Base-by-base conservation (phyloP, 1,140 invertebrate genomes). In the Heliconius congener region DNA sequence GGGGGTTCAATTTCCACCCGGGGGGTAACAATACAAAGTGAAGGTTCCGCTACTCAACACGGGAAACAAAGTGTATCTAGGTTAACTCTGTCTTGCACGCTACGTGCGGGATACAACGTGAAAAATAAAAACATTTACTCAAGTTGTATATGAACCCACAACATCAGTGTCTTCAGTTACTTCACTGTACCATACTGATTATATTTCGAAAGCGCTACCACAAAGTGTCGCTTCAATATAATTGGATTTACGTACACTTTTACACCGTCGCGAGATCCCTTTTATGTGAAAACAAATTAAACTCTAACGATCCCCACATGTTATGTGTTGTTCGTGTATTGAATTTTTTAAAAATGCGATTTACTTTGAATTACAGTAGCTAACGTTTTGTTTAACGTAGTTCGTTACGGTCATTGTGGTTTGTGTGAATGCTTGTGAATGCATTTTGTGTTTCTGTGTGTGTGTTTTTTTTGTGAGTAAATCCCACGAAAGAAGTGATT, bases 251-350 rank as follows among this genome's bases (percentile, higher is more conserved):
- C 60, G 60, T 30, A 66, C 60, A 66, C 11, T 30, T 66, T 66
- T 30, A 66, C 60, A 66, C 60, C 23, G 30, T 18, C 60, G 9
- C 27, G 23, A 16, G 60, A 30, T 66, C 27, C 60, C 60, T 66
- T 66, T 66, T 66, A 66, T 30, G 23, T 66, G 60, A 66, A 66
- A 66, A 66, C 60, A 30, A 66, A 66, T 66, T 66, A 66, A 30
- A 27, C 60, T 66, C 27, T 66, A 66, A 66, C 60, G 60, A 66
- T 66, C 60, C 57, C 19, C 19, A 16, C 60, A 66, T 66, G 60
- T 66, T 30, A 27, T 60, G 11, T 60, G 60, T 66, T 66, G 60
- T 66, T 66, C 60, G 60, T 66, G 60, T 27, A 66, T 66, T 66
- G 60, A 66, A 66, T 66, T 66, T 30, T 30, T 27, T 66, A 66